Base-by-base conservation (phyloP, 2,888 invertebrate species). In the Watsonalla binaria region DNA sequence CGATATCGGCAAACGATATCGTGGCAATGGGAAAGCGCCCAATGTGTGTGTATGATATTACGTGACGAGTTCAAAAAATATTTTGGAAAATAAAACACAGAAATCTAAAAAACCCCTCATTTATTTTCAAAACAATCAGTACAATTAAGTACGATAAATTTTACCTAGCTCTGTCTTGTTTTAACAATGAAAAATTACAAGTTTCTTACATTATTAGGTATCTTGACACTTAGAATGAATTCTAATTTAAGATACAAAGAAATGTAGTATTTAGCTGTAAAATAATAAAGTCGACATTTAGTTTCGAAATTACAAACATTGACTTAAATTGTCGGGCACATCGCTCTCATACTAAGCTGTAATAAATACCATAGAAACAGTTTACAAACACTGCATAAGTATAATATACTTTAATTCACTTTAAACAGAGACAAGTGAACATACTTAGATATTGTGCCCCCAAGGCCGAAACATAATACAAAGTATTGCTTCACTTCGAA, bases 81-180 rank as follows among this genome's bases (percentile, higher is more conserved):
- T 14, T 46, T 8, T 33, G 56, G 51, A 37, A 54, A 59, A 55
- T 56, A 54, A 64, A 62, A 64, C 54, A 58, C 54, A 48, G 46
- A 14, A 0, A 46, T 52, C 60, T 68, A 67, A 59, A 63, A 70
- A 75, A 84, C 79, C 74, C 65, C 61, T 70, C 74, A 77, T 80
- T 86, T 84, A 83, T 84, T 84, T 78, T 72, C 61, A 83, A 86
- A 86, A 86, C 82, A 82, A 82, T 76, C 65, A 76, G 80, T 80
- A 84, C 81, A 76, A 63, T 70, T 58, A 67, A 78, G 82, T 86
- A 86, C 83, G 82, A 84, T 84, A 82, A 78, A 80, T 76, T 80
- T 80, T 76, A 78, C 72, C 76, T 84, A 85, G 76, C 76, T 62
- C 78, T 61, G 72, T 68, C 76, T 77, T 63, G 62, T 64, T 66